Conservation (phyloP, 2,888 invertebrate species). For the Plusia festucae region DNA sequence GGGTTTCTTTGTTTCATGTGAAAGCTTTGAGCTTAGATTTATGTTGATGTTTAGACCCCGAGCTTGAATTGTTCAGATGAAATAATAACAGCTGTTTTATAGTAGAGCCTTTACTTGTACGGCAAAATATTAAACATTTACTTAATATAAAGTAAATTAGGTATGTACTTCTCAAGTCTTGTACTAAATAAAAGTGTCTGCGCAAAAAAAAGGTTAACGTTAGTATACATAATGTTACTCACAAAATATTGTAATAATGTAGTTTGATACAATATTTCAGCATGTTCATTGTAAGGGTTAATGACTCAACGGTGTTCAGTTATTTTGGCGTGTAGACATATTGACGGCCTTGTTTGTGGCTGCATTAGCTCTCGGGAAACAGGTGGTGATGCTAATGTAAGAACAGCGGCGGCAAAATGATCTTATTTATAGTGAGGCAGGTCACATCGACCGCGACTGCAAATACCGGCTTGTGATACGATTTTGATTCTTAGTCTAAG, state of each 20-base stretch:
- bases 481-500: no score
- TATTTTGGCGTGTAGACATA: neutral
- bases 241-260: neutral
- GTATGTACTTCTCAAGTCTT: neutral
- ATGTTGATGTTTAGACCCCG: neutral
- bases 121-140: neutral
- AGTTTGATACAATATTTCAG: neutral
- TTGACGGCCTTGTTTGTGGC: neutral
- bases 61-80: neutral
- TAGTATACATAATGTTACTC: neutral
- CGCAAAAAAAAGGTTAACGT: no score
- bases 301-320: neutral
- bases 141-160: neutral
- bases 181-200: neutral
- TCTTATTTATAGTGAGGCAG: neutral
- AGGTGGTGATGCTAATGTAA: slow-evolving; percentile 4
- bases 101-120: neutral
- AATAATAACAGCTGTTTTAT: neutral
- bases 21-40: neutral
- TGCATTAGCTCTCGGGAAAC: neutral
- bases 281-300: neutral
- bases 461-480: no score
- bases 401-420: neutral
- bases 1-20: neutral
- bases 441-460: neutral